Percentiles rank a stretch among this genome's conserved stretches.
Evolutionary conservation across 2,113 vertebrate species (phyloP).

Genomic region (Dicrurus megarhynchus): DNA sequence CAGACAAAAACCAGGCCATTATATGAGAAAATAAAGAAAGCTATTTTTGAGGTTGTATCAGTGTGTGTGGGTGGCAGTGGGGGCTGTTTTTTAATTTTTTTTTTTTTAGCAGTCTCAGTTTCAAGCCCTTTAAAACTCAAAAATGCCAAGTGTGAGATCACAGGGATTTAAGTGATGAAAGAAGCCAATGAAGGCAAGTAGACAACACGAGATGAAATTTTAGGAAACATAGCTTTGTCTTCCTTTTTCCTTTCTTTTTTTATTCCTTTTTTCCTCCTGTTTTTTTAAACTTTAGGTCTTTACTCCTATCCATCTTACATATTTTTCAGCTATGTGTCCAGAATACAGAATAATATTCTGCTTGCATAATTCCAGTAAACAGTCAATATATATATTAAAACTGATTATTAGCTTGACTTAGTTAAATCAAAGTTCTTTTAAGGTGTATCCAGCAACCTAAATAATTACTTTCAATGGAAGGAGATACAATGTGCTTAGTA

Average conservation of each 20-base stretch:
- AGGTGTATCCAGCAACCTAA: background rate
- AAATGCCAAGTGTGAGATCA: slow-evolving; percentile 38
- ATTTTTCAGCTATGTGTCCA: background rate
- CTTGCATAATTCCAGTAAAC: background rate
- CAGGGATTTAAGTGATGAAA: slow-evolving; percentile 28
- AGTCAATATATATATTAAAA: background rate
- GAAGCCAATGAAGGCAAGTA: background rate
- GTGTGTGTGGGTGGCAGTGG: background rate
- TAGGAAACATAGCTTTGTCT: background rate
- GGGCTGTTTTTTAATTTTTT: background rate
- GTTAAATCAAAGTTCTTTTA: background rate
- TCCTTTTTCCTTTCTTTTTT: background rate
- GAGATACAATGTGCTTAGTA: background rate
- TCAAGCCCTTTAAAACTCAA: background rate
- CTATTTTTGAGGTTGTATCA: background rate
- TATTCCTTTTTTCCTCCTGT: background rate
- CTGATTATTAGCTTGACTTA: background rate
- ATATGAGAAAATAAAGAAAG: background rate
- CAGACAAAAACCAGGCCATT: background rate
- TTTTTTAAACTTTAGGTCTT: background rate
- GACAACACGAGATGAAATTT: background rate
- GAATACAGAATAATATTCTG: background rate
- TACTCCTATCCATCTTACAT: background rate
- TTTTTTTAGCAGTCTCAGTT: background rate
- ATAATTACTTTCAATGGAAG: background rate